phyloP scores from a whole-genome alignment of 2,113 vertebrate species.

The Antechinus stuartii region DNA sequence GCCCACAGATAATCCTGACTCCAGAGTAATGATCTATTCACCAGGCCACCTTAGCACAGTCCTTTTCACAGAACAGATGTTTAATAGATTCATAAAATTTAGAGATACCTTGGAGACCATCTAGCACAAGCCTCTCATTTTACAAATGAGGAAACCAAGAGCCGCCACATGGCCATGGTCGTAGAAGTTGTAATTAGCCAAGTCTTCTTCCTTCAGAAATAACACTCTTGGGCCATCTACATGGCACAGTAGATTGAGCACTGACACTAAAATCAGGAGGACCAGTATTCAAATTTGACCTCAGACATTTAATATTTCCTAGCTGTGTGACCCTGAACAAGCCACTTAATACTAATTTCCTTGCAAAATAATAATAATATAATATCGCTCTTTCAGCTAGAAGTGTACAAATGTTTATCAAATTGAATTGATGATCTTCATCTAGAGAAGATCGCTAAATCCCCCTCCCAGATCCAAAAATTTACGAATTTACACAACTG shows the following conservation, averaged over 20 bases:
- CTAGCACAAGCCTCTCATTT: neutral
- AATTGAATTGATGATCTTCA: neutral
- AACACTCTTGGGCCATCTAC: neutral
- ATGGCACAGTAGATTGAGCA: too few species aligned
- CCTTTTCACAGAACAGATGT: neutral
- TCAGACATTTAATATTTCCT: too few species aligned
- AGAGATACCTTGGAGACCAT: neutral
- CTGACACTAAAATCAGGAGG: too few species aligned
- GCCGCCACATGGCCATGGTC: neutral
- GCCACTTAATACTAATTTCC: too few species aligned
- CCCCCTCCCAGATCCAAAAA: neutral
- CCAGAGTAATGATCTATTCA: neutral
- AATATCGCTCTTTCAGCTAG: neutral
- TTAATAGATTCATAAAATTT: neutral
- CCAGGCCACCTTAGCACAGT: neutral
- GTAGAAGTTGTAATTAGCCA: neutral
- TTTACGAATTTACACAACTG: neutral
- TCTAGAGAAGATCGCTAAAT: neutral
- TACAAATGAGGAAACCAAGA: neutral
- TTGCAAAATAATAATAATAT: too few species aligned
- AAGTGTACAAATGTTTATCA: neutral
- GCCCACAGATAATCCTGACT: neutral
- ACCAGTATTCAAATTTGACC: too few species aligned
- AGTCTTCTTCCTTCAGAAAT: neutral
- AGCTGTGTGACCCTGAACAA: too few species aligned